These are phyloP conservation scores for Sphenodon punctatus DNA, from an alignment of 2,797 vertebrate genomes.

Conservation along the genomic window DNA sequence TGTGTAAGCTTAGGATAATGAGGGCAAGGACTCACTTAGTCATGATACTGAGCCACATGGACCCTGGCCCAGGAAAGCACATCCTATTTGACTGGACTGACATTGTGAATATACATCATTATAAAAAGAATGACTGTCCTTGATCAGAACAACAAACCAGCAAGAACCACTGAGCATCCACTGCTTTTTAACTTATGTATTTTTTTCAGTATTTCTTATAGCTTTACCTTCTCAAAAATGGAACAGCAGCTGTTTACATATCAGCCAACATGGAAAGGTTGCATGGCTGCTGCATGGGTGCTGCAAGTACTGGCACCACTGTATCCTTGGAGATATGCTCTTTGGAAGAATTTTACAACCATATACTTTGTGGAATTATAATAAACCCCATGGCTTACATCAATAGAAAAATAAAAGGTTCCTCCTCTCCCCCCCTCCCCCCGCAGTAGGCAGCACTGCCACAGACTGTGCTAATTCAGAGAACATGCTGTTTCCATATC, in stretches of 20 bases:
- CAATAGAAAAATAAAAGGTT: background rate
- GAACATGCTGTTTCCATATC: fast-evolving
- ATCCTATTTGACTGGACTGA: no score
- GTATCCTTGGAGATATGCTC: background rate
- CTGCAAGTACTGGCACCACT: fast-evolving
- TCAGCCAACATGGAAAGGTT: background rate
- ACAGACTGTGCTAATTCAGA: background rate
- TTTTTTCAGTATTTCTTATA: no score
- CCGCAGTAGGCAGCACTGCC: fast-evolving
- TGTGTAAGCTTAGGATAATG: no score
- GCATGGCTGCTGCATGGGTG: background rate
- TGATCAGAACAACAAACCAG: no score
- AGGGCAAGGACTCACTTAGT: no score
- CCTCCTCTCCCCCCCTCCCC: background rate
- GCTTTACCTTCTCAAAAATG: background rate
- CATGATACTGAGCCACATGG: no score
- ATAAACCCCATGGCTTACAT: background rate
- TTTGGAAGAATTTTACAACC: background rate
- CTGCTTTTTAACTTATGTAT: no score
- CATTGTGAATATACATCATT: no score
- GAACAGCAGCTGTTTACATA: background rate
- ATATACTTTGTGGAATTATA: background rate
- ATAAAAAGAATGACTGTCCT: no score
- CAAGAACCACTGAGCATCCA: no score
- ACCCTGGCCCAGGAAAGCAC: no score